These are phyloP conservation scores for Cololabis saira DNA, from an alignment of 2,113 vertebrate genomes.

Conservation along the genomic window DNA sequence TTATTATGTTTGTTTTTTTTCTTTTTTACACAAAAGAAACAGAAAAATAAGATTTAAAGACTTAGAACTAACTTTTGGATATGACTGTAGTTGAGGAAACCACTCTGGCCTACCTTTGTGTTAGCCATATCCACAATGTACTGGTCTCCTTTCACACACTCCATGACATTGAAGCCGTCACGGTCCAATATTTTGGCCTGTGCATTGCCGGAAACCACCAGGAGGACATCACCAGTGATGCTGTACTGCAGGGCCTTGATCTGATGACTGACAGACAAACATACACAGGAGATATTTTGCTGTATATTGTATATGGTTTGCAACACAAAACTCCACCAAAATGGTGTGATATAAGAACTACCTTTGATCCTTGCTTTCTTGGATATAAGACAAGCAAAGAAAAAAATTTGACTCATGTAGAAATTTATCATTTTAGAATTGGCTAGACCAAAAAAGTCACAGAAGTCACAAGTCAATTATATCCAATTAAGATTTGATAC, in stretches of 20 bases:
- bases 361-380: neutral
- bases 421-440: no score
- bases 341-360: no score
- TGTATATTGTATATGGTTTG: no score
- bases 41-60: no score
- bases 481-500: no score
- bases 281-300: neutral
- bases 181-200: conserved; percentile 97
- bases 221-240: conserved; percentile 93
- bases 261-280: conserved; percentile 86
- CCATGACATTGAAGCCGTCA: conserved; percentile 97
- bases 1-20: no score
- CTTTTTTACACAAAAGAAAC: no score
- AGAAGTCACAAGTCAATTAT: no score
- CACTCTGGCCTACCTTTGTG: conserved; percentile 87
- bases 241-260: conserved; percentile 95
- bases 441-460: no score
- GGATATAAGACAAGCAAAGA: neutral
- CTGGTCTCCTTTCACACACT: conserved; percentile 96
- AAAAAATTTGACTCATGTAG: neutral
- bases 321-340: no score
- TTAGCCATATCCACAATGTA: conserved; percentile 99
- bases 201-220: conserved; percentile 94
- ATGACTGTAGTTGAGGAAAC: neutral
- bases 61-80: no score